Base-by-base conservation (phyloP, 53 echinoderm and acorn worm genomes). In the Stichopus horrens region DNA sequence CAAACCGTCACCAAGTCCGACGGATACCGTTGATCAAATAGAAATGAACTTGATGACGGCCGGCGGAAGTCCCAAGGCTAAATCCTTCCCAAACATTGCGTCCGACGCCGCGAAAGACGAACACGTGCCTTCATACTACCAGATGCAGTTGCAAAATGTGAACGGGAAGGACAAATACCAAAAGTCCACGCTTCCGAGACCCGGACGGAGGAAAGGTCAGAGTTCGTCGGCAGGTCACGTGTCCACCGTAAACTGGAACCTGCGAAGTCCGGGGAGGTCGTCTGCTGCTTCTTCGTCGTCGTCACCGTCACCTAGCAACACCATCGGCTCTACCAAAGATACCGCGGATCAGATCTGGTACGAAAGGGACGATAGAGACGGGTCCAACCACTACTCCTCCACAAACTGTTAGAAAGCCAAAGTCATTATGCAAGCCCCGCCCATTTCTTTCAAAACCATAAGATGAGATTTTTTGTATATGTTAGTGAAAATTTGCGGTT, bases 371-470 rank as follows among this genome's bases (percentile, higher is more conserved):
- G 74, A 87, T 7, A 74, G 9, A 21, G 75, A 75, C 9, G 74
- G 74, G 21, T 58, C 21, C 13, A 11, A 87, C 6, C 53, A 60
- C 18, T 23, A 74, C 19, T 87, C 87, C 53, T 87, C 87, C 74
- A 87, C 87, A 54, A 55, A 87, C 53, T 87, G 74, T 75, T 87
- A 87, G 58, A 87, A 83, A 85, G 65, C 65, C 85, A 85, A 85
- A 85, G 85, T 52, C 10, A 85, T 85, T 85, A 85, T 85, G 85
- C 85, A 85, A 85, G 65, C 37, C 85, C 85, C 85, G 85, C 85
- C 85, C 85, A 85, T 85, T 85, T 85, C 85, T 85, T 85, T 85
- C 85, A 85, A 76, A 71, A 63, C 63, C 10, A 13, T 20, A 16
- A 71, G 19, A 37, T 3, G 10, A 76, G 54, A 53, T 76, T 76